Base-by-base conservation (phyloP, 2,888 invertebrate genomes). In the Oscheius sp. region DNA sequence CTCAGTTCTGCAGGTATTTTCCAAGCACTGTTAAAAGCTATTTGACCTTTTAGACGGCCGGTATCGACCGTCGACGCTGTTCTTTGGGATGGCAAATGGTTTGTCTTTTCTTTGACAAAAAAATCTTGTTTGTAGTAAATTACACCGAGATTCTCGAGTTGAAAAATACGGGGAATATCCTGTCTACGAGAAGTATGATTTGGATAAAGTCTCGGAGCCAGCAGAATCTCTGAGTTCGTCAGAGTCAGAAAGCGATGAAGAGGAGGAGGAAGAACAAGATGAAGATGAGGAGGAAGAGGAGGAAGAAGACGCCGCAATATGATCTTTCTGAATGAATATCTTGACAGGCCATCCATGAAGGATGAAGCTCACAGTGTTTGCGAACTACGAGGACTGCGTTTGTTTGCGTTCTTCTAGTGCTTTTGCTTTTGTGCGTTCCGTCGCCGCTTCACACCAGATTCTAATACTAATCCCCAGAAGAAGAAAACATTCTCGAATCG, bases 81-180 rank as follows among this genome's bases (percentile, higher is more conserved):
- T 15, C 55, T 82, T 15, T 74, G 76, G 52, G 70, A 76, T 45
- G 82, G 82, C 4, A 50, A 76, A 25, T 80, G 81, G n/a, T n/a
- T n/a, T n/a, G n/a, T n/a, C n/a, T n/a, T n/a, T n/a, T n/a, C n/a
- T n/a, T n/a, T n/a, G n/a, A n/a, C n/a, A n/a, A n/a, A n/a, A n/a
- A n/a, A n/a, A n/a, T n/a, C n/a, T n/a, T n/a, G n/a, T n/a, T n/a
- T n/a, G n/a, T n/a, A n/a, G n/a, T 64, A 31, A 65, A 29, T 52
- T 68, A 12, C 81, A 80, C 45, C 46, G 70, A 31, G 66, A 65
- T 10, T 25, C 58, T 6, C 42, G 34, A 17, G 29, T 34, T 4
- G 57, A 70, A 6, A 70, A 65, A 57, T 70, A 65, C 27, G 70
- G 70, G 65, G 15, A 8, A 31, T 31, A 42, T 10, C 12, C 20